These are phyloP conservation scores for Sebastes itinus DNA, from an alignment of 2,797 vertebrate species.

Conservation along the genomic window DNA sequence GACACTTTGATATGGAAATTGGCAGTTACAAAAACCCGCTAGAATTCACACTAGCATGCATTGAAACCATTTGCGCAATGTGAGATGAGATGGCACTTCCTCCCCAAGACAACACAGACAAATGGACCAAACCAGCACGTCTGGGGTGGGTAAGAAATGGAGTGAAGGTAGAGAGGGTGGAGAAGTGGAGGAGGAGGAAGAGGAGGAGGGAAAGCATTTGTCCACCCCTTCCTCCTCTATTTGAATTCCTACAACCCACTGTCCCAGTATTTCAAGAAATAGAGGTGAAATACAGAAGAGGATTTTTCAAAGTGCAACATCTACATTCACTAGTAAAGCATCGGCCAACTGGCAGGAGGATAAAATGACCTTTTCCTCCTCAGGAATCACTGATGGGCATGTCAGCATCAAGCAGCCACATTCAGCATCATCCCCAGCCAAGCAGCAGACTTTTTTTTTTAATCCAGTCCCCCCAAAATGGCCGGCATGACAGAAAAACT, in stretches of 20 bases:
- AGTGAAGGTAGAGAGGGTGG: constrained; percentile 54
- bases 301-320: constrained; percentile 11
- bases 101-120: constrained; percentile 89
- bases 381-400: constrained; percentile 32
- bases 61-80: constrained; percentile 96
- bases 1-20: constrained; percentile 99
- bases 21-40: constrained; percentile 88
- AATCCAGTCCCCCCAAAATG: constrained; percentile 42
- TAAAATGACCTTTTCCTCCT: constrained; percentile 42
- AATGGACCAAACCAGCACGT: constrained; percentile 87
- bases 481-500: constrained; percentile 25
- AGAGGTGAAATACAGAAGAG: neutral
- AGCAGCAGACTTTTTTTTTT: constrained; percentile 23
- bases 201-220: constrained; percentile 81
- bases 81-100: constrained; percentile 94
- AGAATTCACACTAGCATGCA: constrained; percentile 96
- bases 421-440: constrained; percentile 16
- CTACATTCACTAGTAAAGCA: constrained; percentile 8
- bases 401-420: constrained; percentile 33
- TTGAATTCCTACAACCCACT: constrained; percentile 71
- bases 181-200: constrained; percentile 2
- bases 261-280: constrained; percentile 23
- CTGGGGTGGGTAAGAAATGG: constrained; percentile 62
- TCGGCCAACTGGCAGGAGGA: constrained; percentile 1
- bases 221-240: constrained; percentile 42